Conservation (phyloP, 2,113 vertebrate species). For the Seriola rivoliana region DNA sequence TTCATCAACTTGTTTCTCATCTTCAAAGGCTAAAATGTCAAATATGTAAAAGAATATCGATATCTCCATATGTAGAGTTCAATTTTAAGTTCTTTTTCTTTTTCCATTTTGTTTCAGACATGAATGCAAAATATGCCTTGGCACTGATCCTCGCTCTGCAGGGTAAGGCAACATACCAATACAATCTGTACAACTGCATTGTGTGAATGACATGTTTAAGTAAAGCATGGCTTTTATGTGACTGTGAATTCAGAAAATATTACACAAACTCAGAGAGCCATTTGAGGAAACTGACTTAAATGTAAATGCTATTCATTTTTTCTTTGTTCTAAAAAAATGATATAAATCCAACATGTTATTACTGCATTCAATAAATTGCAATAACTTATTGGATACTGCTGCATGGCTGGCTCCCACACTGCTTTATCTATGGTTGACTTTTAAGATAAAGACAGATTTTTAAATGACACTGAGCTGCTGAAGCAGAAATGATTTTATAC, state of each 20-base stretch:
- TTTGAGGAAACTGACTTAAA: neutral
- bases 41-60: neutral
- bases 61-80: neutral
- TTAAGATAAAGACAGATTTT: constrained; percentile 1
- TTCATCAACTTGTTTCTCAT: neutral
- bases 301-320: neutral
- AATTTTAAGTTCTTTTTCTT: neutral
- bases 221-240: neutral
- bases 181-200: neutral
- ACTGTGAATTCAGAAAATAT: neutral
- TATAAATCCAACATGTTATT: neutral
- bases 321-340: neutral
- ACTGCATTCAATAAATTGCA: neutral
- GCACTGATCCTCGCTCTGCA: constrained; percentile 84
- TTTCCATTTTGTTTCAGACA: constrained; percentile 75
- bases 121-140: constrained; percentile 79
- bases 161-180: constrained; percentile 78
- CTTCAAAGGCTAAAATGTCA: neutral
- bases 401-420: neutral
- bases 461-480: neutral
- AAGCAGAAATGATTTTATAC: neutral
- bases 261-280: neutral
- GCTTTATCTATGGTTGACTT: neutral
- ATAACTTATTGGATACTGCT: neutral
- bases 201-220: neutral